Percentiles rank a stretch among this genome's conserved stretches.
Conservation (phyloP, 2,113 vertebrate genomes). For the Oxyruncus cristatus region DNA sequence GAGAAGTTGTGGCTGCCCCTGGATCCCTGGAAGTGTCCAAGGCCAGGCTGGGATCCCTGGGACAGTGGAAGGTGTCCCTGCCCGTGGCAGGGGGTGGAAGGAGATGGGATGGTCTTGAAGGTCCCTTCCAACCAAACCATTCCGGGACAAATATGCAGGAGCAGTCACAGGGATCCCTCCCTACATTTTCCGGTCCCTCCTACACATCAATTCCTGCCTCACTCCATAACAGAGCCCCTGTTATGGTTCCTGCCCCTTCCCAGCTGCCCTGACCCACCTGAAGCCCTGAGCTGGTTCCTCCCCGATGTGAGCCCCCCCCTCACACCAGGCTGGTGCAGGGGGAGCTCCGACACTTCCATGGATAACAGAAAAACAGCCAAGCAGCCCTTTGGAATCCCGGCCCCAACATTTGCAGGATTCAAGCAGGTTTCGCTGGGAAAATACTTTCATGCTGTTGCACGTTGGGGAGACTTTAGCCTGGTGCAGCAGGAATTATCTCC, state of each 20-base stretch:
- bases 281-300: background rate
- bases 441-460: background rate
- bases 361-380: background rate
- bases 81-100: background rate
- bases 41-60: background rate
- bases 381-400: background rate
- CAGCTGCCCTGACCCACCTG: background rate
- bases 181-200: background rate
- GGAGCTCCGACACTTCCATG: background rate
- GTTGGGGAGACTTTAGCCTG: background rate
- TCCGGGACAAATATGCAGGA: background rate
- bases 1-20: background rate
- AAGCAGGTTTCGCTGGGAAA: background rate
- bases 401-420: background rate
- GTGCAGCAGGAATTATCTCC: background rate
- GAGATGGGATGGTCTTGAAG: background rate
- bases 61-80: background rate
- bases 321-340: too few species aligned
- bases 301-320: accelerated
- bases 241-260: background rate
- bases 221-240: background rate
- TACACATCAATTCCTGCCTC: background rate
- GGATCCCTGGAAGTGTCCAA: background rate
- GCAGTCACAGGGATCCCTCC: background rate
- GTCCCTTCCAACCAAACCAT: background rate